Evolutionary conservation across 2,113 vertebrate genomes (phyloP), one percentile per base, ranked within the genome.

Genomic region (Oplegnathus fasciatus): DNA sequence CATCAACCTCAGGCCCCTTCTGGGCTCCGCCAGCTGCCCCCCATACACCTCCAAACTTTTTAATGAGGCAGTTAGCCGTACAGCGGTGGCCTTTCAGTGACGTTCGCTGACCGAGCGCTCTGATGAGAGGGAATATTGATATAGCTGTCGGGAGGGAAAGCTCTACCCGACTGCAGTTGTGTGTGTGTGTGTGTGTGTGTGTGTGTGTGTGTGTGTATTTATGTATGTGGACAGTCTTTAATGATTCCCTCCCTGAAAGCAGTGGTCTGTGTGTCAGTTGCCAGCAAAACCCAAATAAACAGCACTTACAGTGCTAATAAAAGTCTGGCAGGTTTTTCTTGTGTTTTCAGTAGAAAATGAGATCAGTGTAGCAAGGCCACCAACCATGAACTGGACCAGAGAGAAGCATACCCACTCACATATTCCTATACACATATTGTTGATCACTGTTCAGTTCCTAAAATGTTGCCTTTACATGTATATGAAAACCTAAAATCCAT

Each of bases 101-200:
- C 83, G 84, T 83, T 90, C 54, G 55, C 85, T 94, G 90, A 88
- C 91, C 58, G 82, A 89, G 83, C 55, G 67, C 75, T 82, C 82
- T 94, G 93, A 95, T 94, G 93, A 93, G 92, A 93, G 81, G 58
- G 91, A 95, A 94, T 94, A 94, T 94, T 94, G 92, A 93, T 94
- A 91, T 93, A 94, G 89, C 91, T 93, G 93, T 94, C 87, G 42
- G 74, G 66, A 86, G 80, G 73, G 71, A 86, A 87, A 78, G 69
- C 85, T 79, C 71, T 76, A 52, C 68, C 62, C 48, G 48, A 70
- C 75, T 75, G 55, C 34, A 74, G 24, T 13, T 26, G 52, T 20
- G 54, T 26, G 37, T 54, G 80, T 42, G 67, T 55, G 34, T 70
- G 75, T 72, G 73, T 60, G 37, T 77, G 64, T 76, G 66, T 55